phyloP scores from a whole-genome alignment of 2,888 invertebrate species.

The Drosophila glabriapex region DNA sequence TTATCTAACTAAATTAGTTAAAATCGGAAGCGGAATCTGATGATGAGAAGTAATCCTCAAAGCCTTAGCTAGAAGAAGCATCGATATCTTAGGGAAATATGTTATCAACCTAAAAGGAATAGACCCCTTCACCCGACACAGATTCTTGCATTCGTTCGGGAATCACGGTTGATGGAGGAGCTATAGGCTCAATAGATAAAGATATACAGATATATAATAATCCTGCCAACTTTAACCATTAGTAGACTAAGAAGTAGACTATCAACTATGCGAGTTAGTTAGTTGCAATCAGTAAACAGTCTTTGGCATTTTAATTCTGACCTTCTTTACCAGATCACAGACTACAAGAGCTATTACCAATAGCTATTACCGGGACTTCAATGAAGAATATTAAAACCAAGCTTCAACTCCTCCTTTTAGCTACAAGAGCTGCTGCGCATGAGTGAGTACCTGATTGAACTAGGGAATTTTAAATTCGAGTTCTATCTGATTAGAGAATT shows the following conservation, averaged over 20 bases:
- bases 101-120: neutral
- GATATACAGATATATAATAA: neutral
- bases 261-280: neutral
- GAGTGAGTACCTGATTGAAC: neutral
- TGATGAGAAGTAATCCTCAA: neutral
- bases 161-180: neutral
- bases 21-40: neutral
- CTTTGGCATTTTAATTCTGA: no score
- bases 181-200: neutral
- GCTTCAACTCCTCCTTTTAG: neutral
- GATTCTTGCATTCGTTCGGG: neutral
- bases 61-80: neutral
- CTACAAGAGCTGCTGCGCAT: neutral
- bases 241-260: no score
- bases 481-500: constrained; percentile 1
- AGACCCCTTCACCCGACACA: neutral
- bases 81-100: neutral
- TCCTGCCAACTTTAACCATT: neutral
- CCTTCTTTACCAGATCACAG: neutral
- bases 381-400: neutral
- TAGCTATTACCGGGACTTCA: neutral
- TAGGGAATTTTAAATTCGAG: neutral
- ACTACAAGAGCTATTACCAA: neutral
- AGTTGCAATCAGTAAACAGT: neutral
- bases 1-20: neutral